These are phyloP conservation scores for Schizaphis graminum DNA, from an alignment of 2,888 invertebrate species.

Conservation along the genomic window DNA sequence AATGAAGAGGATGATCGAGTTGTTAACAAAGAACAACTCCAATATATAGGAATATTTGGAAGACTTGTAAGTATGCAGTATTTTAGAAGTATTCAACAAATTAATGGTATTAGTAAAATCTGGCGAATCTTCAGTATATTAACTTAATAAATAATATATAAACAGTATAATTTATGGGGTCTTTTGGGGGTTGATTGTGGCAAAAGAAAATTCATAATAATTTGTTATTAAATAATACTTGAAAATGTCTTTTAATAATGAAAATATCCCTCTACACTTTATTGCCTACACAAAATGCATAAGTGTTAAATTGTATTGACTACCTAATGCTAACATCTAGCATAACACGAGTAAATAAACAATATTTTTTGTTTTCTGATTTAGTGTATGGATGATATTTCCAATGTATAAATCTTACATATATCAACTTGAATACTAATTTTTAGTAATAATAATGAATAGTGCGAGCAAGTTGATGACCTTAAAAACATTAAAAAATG, in stretches of 20 bases:
- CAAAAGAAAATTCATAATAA: neutral
- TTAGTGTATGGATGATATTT: too few species aligned
- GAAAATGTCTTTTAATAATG: neutral
- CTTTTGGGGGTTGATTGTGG: neutral
- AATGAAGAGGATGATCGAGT: conserved; percentile 78
- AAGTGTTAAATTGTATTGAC: too few species aligned
- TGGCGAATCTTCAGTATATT: neutral
- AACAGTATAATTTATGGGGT: neutral
- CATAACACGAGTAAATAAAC: too few species aligned
- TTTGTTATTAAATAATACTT: neutral
- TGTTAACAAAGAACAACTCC: conserved; percentile 80
- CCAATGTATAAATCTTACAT: too few species aligned
- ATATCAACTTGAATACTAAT: too few species aligned
- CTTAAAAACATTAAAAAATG: too few species aligned
- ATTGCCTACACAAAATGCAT: too few species aligned
- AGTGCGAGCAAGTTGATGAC: too few species aligned
- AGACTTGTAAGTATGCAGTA: conserved; percentile 70
- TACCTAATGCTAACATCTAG: too few species aligned
- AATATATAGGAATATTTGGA: conserved; percentile 78
- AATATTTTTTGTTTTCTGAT: too few species aligned
- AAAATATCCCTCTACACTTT: too few species aligned
- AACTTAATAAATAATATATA: neutral
- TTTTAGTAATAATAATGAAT: too few species aligned
- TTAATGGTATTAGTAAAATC: neutral
- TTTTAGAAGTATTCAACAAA: neutral